Conservation (phyloP, 2,797 vertebrate species). For the Malacoctenus gilli region DNA sequence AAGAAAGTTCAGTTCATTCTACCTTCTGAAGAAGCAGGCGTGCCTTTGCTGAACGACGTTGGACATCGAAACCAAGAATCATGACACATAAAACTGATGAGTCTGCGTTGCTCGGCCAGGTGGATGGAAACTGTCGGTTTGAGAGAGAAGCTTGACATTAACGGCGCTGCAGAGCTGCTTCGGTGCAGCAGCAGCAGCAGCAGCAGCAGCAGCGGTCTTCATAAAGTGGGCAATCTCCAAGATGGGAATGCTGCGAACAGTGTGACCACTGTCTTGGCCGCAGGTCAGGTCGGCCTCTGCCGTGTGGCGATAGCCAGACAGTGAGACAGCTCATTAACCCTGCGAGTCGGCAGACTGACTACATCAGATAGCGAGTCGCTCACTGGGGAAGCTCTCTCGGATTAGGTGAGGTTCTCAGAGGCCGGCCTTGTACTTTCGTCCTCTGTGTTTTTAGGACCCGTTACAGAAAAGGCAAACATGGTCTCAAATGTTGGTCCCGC, state of each 20-base stretch:
- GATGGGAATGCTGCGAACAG: constrained; percentile 36
- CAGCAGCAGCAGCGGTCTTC: constrained; percentile 14
- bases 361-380: constrained; percentile 39
- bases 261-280: constrained; percentile 35
- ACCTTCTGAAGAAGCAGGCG: no score
- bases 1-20: no score
- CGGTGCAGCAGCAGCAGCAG: constrained; percentile 10
- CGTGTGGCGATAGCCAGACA: constrained; percentile 33
- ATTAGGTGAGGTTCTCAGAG: constrained; percentile 14
- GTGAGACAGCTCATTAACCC: constrained; percentile 41
- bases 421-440: constrained; percentile 6
- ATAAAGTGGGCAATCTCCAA: constrained; percentile 29
- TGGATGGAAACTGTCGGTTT: no score
- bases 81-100: no score
- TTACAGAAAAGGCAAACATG: background rate
- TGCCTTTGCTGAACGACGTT: no score
- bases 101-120: no score
- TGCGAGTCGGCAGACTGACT: constrained; percentile 27
- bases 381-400: background rate
- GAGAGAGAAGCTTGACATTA: no score
- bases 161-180: constrained; percentile 17
- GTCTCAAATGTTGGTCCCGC: no score
- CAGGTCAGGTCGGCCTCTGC: constrained; percentile 45
- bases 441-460: background rate
- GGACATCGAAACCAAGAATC: no score